Evolutionary conservation across 2,797 vertebrate species (phyloP), one percentile per base, ranked within the genome.

Genomic region (Malurus splendens): DNA sequence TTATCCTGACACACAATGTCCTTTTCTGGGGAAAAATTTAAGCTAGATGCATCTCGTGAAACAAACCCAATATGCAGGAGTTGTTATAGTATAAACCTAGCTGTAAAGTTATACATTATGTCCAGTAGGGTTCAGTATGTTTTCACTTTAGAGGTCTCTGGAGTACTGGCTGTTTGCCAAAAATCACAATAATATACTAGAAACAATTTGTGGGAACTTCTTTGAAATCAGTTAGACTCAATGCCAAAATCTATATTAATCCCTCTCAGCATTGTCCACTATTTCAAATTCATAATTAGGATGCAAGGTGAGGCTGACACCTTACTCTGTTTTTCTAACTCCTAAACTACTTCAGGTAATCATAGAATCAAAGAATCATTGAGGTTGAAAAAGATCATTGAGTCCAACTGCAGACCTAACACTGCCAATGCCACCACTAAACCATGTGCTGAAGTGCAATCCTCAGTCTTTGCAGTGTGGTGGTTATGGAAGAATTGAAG

Each of bases 121-220:
- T 33, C 73, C 64, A 84, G 61, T 76, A 88, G 64, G 18, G 78
- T 94, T 91, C 86, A 88, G 54, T 93, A 42, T 87, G 42, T 87
- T 94, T 94, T 92, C 36, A 64, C 14, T 84, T 73, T 44, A 82
- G 28, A 82, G 27, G 45, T 80, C 39, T 70, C 45, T 52, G 18
- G n/a, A 70, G 24, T 42, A 39, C 57, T 85, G 76, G 61, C 82
- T 73, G 8, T 89, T 76, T 70, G 76, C 61, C 73, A 87, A 87
- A 86, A 89, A 32, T 71, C 54, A 80, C 71, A 87, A 50, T 61
- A 86, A 47, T 78, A 3, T 57, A 14, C 50, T 72, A 59, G 80
- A 72, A 92, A 50, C 24, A 7, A 41, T 71, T 87, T 54, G 27
- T 65, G 68, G 55, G 12, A 60, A 73, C 27, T 92, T 85, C 14